Evolutionary conservation across 2,113 vertebrate species (phyloP).

Genomic region (Sylvilagus bachmani): DNA sequence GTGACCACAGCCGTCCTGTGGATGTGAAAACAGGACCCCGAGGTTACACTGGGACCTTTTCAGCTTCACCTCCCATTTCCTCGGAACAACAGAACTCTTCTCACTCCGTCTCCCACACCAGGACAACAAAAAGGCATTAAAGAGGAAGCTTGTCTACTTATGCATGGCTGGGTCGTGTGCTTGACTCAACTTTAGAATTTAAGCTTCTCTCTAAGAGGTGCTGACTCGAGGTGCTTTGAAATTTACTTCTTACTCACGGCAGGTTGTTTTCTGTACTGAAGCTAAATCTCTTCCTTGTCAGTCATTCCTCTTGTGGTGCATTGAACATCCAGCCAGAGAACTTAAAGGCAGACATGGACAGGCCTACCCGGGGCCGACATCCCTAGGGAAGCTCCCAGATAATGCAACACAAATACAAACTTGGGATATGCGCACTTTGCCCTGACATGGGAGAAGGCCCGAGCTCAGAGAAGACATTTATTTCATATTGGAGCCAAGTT

Average conservation of each 20-base stretch:
- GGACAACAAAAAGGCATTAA: not conserved
- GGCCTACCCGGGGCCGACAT: not conserved
- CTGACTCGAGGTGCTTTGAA: not conserved
- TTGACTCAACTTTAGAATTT: not conserved
- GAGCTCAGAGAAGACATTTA: not conserved
- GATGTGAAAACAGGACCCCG: not conserved
- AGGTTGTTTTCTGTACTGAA: not conserved
- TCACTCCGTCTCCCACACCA: not conserved
- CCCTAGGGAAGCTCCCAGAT: not conserved
- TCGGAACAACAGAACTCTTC: not conserved
- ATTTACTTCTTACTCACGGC: not conserved
- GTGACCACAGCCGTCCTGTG: not conserved
- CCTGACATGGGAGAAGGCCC: not conserved
- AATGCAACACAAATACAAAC: not conserved
- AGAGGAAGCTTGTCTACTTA: not conserved
- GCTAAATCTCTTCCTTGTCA: not conserved
- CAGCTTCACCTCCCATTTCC: not conserved
- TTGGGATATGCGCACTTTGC: accelerated
- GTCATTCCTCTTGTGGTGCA: not conserved
- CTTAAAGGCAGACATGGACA: not conserved
- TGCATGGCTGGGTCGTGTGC: not conserved
- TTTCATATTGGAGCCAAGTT: not conserved
- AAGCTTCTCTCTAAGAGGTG: not conserved
- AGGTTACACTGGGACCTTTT: not conserved
- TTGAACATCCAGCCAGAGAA: not conserved